Conservation (phyloP, 2,797 vertebrate species). For the Brotogeris chrysoptera region DNA sequence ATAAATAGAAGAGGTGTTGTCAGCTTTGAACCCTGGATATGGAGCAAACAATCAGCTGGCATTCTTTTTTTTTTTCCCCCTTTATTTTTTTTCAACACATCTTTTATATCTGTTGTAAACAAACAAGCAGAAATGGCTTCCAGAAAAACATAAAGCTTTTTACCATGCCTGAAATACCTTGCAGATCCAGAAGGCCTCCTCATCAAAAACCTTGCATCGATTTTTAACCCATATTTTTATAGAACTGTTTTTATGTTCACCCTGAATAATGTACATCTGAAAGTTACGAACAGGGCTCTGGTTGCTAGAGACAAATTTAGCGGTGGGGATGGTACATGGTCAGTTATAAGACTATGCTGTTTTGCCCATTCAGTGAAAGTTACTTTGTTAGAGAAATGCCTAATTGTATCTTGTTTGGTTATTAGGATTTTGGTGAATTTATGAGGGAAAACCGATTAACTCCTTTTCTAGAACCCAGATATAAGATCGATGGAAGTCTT, state of each 20-base stretch:
- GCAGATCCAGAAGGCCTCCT: neutral
- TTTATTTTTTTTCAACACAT: neutral
- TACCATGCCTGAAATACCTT: neutral
- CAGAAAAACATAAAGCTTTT: neutral
- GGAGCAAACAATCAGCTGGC: neutral
- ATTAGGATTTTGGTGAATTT: constrained; percentile 98
- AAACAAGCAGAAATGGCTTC: neutral
- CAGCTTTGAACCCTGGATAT: neutral
- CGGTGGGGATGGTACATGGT: neutral
- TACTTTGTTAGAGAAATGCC: constrained; percentile 63
- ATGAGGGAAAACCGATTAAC: constrained; percentile 98
- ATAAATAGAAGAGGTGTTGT: neutral
- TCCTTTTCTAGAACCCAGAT: constrained; percentile 88
- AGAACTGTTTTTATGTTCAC: neutral
- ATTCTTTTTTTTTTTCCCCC: neutral
- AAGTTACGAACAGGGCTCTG: neutral
- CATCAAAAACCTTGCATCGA: neutral
- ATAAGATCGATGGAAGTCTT: constrained; percentile 80
- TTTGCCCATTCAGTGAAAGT: constrained; percentile 44
- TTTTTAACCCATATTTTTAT: neutral
- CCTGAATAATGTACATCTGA: neutral
- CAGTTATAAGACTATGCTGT: constrained; percentile 14
- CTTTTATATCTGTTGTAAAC: neutral
- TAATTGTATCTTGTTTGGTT: constrained; percentile 80
- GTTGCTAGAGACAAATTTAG: neutral